Base-by-base conservation (phyloP, 2,113 vertebrate species). In the Neopipo cinnamomea region DNA sequence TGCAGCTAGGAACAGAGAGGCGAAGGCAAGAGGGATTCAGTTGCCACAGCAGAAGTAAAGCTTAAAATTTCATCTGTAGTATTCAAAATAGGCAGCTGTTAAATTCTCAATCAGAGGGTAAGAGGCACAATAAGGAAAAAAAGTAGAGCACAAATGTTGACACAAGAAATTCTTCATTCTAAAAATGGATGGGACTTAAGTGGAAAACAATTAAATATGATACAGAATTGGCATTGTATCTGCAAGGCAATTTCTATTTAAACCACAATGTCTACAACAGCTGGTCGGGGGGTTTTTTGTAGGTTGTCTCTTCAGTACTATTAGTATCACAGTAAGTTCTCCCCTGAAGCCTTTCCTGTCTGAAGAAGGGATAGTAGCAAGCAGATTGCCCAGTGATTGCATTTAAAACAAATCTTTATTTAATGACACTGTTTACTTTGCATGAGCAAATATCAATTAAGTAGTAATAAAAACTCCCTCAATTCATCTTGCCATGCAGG, bases 391-490 rank as follows among this genome's bases (percentile, higher is more conserved):
- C 52, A n/a, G 66, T 82, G 77, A 89, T 93, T 1, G 3, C 70
- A 42, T 93, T 94, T 82, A 79, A 91, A 93, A 39, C 74, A 89
- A 91, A 85, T 91, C 56, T 91, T 91, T 92, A 79, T 94, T 95
- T 95, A 96, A 96, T 95, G 89, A 73, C 72, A 59, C 31, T 82
- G 50, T 96, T 91, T 96, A 91, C 47, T 93, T 91, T 79, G 35
- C 55, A 23, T 82, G 80, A 94, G 76, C 63, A 84, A 94, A 92
- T 95, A 94, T 95, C 91, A 94, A 74, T 95, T 89, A 91, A 89
- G 31, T 39, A 67, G 44, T 62, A 73, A 91, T 77, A 95, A 95
- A 95, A 94, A 25, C 42, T 71, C 59, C n/a, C 66, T 67, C 74
- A 79, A 68, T 68, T 47, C 23, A 5, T 46, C 37, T 78, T 88